phyloP scores from a whole-genome alignment of 2,113 vertebrate genomes.

The Prochilodus magdalenae region DNA sequence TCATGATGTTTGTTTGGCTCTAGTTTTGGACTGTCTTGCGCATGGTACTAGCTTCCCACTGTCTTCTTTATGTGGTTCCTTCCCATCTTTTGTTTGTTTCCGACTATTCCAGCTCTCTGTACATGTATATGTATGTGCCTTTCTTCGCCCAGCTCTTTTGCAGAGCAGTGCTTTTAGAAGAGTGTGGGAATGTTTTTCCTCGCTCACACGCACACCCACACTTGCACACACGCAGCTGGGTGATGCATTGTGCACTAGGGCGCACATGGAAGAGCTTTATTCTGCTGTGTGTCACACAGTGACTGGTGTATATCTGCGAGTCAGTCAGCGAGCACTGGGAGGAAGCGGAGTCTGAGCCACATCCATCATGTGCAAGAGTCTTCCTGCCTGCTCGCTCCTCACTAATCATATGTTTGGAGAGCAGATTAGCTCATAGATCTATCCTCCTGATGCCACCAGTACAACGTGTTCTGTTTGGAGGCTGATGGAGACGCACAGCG shows the following conservation, averaged over 20 bases:
- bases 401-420: constrained; percentile 77
- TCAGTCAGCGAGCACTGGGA: constrained; percentile 38
- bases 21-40: not conserved
- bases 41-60: not conserved
- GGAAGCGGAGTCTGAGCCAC: constrained; percentile 42
- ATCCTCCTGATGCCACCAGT: constrained; percentile 72
- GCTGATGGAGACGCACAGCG: not conserved
- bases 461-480: constrained; percentile 56
- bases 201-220: constrained; percentile 43
- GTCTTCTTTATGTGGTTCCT: not conserved
- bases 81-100: constrained; percentile 1
- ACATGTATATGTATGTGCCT: not conserved
- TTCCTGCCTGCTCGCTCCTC: constrained; percentile 69
- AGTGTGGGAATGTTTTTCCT: constrained; percentile 52
- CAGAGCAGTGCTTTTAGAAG: constrained; percentile 23
- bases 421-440: constrained; percentile 76
- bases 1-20: not conserved
- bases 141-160: constrained; percentile 29
- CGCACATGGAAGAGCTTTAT: constrained; percentile 57
- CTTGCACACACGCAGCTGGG: constrained; percentile 53
- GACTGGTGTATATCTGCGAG: constrained; percentile 53
- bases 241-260: constrained; percentile 47
- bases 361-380: constrained; percentile 60
- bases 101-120: not conserved
- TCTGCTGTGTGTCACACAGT: constrained; percentile 33